Conservation (phyloP, 2,113 vertebrate genomes). For the Carlito syrichta region DNA sequence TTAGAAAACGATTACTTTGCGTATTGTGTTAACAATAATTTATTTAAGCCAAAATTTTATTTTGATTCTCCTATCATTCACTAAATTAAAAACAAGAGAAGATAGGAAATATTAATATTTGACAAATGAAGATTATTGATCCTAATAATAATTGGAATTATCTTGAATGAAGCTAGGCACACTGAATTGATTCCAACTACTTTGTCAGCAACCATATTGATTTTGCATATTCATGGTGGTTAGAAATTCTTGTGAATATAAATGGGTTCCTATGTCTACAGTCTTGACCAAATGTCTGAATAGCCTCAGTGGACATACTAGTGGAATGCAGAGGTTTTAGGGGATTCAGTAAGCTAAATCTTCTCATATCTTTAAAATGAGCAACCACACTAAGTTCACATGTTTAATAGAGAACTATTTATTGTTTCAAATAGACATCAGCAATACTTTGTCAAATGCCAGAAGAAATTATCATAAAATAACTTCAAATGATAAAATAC, state of each 20-base stretch:
- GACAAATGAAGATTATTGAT: background rate
- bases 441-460: background rate
- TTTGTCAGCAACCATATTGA: background rate
- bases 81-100: conserved; percentile 3
- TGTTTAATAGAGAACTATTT: background rate
- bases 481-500: background rate
- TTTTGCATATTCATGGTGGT: background rate
- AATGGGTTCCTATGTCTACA: background rate
- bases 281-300: background rate
- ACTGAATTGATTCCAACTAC: conserved; percentile 21
- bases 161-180: background rate
- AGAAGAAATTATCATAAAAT: background rate
- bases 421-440: background rate
- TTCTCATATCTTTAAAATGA: background rate
- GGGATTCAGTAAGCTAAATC: background rate
- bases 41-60: conserved; percentile 1
- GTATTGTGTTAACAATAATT: conserved; percentile 28
- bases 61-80: conserved; percentile 40
- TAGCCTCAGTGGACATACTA: background rate
- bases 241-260: background rate
- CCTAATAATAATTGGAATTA: background rate
- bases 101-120: background rate
- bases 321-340: background rate
- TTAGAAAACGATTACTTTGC: background rate
- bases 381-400: background rate